Percentiles rank a stretch among this genome's conserved stretches.
phyloP scores from a whole-genome alignment of 2,113 vertebrate genomes.

The Rafetus swinhoei region DNA sequence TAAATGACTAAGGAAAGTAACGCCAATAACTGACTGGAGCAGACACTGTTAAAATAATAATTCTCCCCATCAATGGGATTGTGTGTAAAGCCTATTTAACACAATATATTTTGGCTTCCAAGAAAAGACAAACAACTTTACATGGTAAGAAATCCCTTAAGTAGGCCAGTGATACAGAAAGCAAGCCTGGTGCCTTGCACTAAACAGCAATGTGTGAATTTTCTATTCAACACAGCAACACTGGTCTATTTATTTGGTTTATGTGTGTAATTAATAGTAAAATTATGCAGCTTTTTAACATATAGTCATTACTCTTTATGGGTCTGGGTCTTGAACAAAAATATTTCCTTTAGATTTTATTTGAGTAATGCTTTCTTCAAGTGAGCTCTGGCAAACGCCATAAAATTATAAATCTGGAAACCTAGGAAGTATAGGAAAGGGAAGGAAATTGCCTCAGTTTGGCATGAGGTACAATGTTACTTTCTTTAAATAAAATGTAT shows the following conservation, averaged over 20 bases:
- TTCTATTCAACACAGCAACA: constrained; percentile 68
- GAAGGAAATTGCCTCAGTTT: constrained; percentile 84
- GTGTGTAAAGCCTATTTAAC: constrained; percentile 3
- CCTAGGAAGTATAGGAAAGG: constrained; percentile 75
- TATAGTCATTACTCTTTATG: constrained; percentile 79
- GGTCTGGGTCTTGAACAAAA: constrained; percentile 76
- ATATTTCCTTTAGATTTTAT: constrained; percentile 81
- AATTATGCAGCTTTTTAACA: constrained; percentile 62
- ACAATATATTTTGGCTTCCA: constrained; percentile 18
- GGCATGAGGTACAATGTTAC: constrained; percentile 76
- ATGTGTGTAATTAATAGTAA: constrained; percentile 74
- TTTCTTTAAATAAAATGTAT: constrained; percentile 84
- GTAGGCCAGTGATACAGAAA: constrained; percentile 23
- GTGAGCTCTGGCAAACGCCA: constrained; percentile 70
- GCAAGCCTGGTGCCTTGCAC: neutral
- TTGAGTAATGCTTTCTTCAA: constrained; percentile 79
- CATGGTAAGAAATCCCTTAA: neutral
- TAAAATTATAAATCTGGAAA: constrained; percentile 77
- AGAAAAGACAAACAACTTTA: constrained; percentile 37
- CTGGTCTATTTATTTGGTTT: constrained; percentile 70
- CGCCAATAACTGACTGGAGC: neutral
- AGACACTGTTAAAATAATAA: neutral
- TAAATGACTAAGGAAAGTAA: neutral
- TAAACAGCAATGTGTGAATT: constrained; percentile 45
- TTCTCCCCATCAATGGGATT: neutral